Evolutionary conservation across 2,888 invertebrate species (phyloP), one percentile per base, ranked within the genome.

Genomic region (Drosophila recens): DNA sequence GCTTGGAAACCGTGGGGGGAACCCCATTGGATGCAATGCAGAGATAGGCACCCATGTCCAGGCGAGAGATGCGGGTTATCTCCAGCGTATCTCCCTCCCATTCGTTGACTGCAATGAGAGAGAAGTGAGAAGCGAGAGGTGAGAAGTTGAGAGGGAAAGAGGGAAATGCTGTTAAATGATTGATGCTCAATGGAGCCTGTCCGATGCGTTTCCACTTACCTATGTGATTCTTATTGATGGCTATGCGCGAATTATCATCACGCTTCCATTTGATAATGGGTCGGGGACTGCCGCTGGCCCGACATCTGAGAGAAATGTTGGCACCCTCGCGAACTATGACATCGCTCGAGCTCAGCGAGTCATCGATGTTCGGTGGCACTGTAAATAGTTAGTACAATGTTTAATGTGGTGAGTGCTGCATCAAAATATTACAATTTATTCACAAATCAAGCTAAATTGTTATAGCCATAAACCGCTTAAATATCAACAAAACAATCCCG

Each of bases 321-420:
- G 97, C 95, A 79, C 96, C 96, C 94, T 98, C 98, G 68, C 97
- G 95, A 61, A 97, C 97, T 91, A 97, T 97, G 80, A 97, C 96
- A 77, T 93, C 98, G 91, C 97, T 97, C 89, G 97, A 97, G 92
- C 97, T 97, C 92, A 96, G 94, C 71, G 96, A 96, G 94, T 97
- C 97, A 93, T 97, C 97, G 92, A 98, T 97, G 92, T 97, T 97
- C 72, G 98, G 98, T 63, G 98, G 97, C 87, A 98, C 98, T 98
- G 68, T n/a, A 49, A n/a, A 27, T 46, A 43, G 42, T 61, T 42
- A 9, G 27, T 2, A 15, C 43, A 48, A 58, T 48, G 27, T 17
- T 11, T 58, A 46, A 48, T 36, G 30, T n/a, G 30, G 3, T 27
- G n/a, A 40, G 38, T 40, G 11, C 17, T 54, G 54, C 3, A 30